Conservation (phyloP, 2,797 vertebrate species). For the Brachyrhaphis roseni region DNA sequence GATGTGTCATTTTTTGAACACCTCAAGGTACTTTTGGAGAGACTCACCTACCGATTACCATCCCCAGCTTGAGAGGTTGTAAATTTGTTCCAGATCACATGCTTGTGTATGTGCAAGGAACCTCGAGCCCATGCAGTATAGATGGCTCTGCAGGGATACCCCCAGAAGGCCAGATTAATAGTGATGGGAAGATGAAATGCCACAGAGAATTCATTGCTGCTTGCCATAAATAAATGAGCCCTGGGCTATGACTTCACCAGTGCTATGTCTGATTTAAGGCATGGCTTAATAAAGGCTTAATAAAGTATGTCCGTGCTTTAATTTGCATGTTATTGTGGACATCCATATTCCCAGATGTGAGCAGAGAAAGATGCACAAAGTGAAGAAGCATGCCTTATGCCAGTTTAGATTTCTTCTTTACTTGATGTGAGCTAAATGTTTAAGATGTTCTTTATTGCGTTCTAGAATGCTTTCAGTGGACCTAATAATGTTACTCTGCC, state of each 20-base stretch:
- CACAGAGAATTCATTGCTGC: slow-evolving; percentile 76
- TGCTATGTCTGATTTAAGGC: slow-evolving; percentile 59
- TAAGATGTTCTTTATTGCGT: slow-evolving; percentile 44
- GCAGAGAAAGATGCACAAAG: slow-evolving; percentile 1
- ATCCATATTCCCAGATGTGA: neutral
- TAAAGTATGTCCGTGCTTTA: slow-evolving; percentile 1
- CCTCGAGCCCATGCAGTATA: slow-evolving; percentile 26
- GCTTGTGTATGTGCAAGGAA: slow-evolving; percentile 17
- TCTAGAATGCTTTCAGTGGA: slow-evolving; percentile 57
- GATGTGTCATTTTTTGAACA: slow-evolving; percentile 25
- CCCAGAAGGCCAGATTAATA: slow-evolving; percentile 71
- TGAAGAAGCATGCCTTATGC: slow-evolving; percentile 12
- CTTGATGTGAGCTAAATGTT: slow-evolving; percentile 28
- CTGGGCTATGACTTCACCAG: slow-evolving; percentile 60
- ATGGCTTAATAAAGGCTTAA: slow-evolving; percentile 55
- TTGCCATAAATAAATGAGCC: slow-evolving; percentile 71
- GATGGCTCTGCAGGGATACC: slow-evolving; percentile 57
- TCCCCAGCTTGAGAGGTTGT: slow-evolving; percentile 20
- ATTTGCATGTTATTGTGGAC: neutral
- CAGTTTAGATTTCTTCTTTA: slow-evolving; percentile 23
- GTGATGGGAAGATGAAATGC: slow-evolving; percentile 74
- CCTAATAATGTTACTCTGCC: slow-evolving; percentile 41
- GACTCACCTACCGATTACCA: slow-evolving; percentile 48
- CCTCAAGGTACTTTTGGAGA: slow-evolving; percentile 27
- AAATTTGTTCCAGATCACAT: slow-evolving; percentile 30